These are phyloP conservation scores for Umimayanthus chanpuru DNA, from an alignment of 92 coral and sea anemone species.

Conservation along the genomic window DNA sequence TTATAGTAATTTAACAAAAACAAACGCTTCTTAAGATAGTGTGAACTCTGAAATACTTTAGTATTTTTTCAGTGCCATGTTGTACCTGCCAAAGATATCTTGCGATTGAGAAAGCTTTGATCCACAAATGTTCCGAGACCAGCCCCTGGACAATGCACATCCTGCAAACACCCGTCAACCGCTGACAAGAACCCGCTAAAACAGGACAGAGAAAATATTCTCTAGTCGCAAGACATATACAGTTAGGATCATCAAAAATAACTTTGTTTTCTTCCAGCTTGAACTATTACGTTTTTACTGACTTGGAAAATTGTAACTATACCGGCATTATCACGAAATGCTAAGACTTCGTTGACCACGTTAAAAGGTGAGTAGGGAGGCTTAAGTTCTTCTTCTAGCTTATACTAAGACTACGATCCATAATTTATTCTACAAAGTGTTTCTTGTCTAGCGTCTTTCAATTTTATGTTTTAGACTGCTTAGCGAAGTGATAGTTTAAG, in stretches of 20 bases:
- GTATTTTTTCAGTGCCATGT: not conserved
- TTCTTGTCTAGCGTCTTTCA: conserved; percentile 6
- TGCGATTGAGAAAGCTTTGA: not conserved
- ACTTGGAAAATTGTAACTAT: not conserved
- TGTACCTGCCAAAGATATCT: conserved; percentile 13
- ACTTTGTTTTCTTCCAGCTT: not conserved
- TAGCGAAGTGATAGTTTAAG: not conserved
- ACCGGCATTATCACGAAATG: not conserved
- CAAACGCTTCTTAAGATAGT: not conserved
- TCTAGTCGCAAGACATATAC: not conserved
- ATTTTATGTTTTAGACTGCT: not conserved
- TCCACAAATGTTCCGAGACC: not conserved
- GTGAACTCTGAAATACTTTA: not conserved
- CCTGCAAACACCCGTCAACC: conserved; percentile 9
- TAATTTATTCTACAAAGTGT: not conserved
- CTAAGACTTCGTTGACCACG: not conserved
- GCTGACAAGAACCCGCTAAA: not conserved
- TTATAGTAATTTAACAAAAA: not conserved
- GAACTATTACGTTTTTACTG: not conserved
- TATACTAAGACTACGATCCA: not conserved
- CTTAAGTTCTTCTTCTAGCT: too few relatives aligned
- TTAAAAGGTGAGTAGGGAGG: not conserved
- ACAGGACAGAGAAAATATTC: not conserved
- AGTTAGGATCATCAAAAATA: not conserved
- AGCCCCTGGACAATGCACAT: not conserved